Evolutionary conservation across 2,888 invertebrate species (phyloP).

Genomic region (Pasiphila rectangulata): DNA sequence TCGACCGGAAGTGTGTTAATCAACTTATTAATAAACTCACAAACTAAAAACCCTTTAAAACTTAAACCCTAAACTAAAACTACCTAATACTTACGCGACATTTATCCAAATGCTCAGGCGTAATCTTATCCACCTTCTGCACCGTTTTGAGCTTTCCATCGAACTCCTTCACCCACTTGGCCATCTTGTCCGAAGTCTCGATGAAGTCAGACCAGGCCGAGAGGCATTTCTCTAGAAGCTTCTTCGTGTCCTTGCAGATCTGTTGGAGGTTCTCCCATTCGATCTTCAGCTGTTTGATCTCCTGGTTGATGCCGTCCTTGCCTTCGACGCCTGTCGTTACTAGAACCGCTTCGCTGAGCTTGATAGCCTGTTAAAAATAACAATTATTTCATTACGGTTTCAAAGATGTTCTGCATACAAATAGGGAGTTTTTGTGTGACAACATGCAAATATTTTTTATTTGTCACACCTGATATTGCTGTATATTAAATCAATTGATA

Average conservation of each 20-base stretch:
- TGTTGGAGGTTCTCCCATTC: constrained; percentile 92
- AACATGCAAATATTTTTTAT: not conserved
- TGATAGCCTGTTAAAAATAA: constrained; percentile 82
- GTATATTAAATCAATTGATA: too few species aligned
- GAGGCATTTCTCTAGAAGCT: constrained; percentile 87
- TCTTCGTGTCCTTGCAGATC: constrained; percentile 88
- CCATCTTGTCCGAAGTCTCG: constrained; percentile 86
- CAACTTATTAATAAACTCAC: too few species aligned
- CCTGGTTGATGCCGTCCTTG: constrained; percentile 89
- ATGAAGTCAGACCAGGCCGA: constrained; percentile 91
- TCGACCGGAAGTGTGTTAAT: too few species aligned
- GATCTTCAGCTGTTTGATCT: constrained; percentile 88
- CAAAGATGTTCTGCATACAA: not conserved
- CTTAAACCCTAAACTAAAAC: too few species aligned
- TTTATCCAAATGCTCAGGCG: constrained; percentile 87
- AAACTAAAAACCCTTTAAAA: too few species aligned
- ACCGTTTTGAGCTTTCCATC: constrained; percentile 84
- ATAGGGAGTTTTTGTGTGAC: not conserved
- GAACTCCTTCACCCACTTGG: constrained; percentile 87
- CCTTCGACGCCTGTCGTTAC: constrained; percentile 91
- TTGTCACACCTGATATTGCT: too few species aligned
- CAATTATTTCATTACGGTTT: not conserved
- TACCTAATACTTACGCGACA: constrained; percentile 81
- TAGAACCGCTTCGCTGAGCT: constrained; percentile 87
- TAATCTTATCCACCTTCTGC: constrained; percentile 86